phyloP scores from a whole-genome alignment of 2,113 vertebrate species.

The Lucifuga dentata region DNA sequence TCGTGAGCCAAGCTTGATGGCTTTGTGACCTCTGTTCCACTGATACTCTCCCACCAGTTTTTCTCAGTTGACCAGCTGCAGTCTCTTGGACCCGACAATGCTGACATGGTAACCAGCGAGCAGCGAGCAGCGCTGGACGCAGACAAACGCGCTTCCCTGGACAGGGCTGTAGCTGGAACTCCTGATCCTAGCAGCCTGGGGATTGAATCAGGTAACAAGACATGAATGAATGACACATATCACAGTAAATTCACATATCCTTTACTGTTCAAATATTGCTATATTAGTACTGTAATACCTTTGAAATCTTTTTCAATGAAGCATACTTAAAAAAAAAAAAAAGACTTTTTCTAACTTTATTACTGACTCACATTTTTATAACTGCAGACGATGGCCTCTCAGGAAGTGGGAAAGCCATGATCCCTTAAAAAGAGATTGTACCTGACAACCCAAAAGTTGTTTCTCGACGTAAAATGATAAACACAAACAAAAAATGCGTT shows the following conservation, averaged over 20 bases:
- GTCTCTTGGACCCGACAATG: constrained; percentile 77
- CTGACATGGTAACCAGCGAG: constrained; percentile 61
- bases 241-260: not conserved
- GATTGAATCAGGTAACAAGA: constrained; percentile 53
- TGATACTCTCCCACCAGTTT: constrained; percentile 40
- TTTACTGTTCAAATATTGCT: not conserved
- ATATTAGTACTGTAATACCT: not conserved
- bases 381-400: too few relatives aligned
- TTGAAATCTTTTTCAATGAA: too few relatives aligned
- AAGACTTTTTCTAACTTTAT: too few relatives aligned
- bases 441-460: too few relatives aligned
- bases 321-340: too few relatives aligned
- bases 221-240: too few relatives aligned
- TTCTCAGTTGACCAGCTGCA: constrained; percentile 69
- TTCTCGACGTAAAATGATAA: too few relatives aligned
- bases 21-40: not conserved
- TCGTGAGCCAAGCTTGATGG: not conserved
- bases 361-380: too few relatives aligned
- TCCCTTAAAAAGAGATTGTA: too few relatives aligned
- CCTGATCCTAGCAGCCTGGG: accelerated
- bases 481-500: too few relatives aligned
- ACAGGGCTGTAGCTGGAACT: constrained; percentile 20
- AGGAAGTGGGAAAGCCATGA: too few relatives aligned
- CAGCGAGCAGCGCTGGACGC: constrained; percentile 48
- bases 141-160: constrained; percentile 51